Conservation (phyloP, 2,888 invertebrate species). For the Sarcophaga variegata region DNA sequence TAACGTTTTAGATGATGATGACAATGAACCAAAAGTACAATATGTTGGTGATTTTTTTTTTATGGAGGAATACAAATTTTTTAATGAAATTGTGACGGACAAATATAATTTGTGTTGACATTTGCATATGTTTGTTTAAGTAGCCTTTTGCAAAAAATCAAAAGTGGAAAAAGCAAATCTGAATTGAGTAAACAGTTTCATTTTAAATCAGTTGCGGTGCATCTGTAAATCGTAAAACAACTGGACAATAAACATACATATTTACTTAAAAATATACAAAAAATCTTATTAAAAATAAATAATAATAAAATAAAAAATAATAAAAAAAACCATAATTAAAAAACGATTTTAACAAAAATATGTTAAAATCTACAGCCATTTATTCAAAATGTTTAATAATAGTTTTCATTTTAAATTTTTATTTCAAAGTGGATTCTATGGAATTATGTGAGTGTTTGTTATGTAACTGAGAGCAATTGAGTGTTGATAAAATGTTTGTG, state of each 20-base stretch:
- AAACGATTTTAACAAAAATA: conserved; percentile 15
- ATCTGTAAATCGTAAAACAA: conserved; percentile 64
- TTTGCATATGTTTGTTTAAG: conserved; percentile 54
- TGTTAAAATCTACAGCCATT: conserved; percentile 21
- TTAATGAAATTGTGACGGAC: conserved; percentile 65
- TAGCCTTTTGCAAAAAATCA: conserved; percentile 27
- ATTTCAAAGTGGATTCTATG: conserved; percentile 53
- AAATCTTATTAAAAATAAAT: background rate
- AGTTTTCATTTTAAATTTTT: conserved; percentile 19
- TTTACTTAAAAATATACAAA: conserved; percentile 10
- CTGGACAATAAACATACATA: conserved; percentile 8
- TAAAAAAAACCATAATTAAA: background rate
- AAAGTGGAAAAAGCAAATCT: conserved; percentile 52
- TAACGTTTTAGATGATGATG: conserved; percentile 47
- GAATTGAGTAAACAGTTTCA: conserved; percentile 3
- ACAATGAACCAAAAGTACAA: conserved; percentile 63
- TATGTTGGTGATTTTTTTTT: background rate
- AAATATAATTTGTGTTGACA: conserved; percentile 61
- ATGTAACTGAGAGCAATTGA: background rate
- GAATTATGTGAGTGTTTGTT: conserved; percentile 66
- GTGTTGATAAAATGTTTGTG: too few species aligned
- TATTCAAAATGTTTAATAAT: conserved; percentile 19
- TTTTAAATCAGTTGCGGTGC: conserved; percentile 59
- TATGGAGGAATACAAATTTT: conserved; percentile 35
- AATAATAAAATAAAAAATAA: background rate